phyloP scores from a whole-genome alignment of 2,888 invertebrate species.

The Agrochola lychnidis region DNA sequence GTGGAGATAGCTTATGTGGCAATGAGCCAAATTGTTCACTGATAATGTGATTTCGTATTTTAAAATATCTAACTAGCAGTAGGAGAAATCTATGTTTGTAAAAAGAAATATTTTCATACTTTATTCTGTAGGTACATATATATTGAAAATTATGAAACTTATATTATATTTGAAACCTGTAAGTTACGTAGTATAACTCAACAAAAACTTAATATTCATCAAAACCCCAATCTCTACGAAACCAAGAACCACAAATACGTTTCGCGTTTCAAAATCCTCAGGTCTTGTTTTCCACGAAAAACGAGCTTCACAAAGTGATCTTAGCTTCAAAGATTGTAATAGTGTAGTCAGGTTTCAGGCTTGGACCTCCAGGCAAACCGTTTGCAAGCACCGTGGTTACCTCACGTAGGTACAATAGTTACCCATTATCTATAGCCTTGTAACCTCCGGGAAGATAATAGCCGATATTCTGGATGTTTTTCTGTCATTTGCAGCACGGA shows the following conservation, averaged over 20 bases:
- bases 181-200: neutral
- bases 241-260: neutral
- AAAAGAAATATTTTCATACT: neutral
- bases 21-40: conserved; percentile 4
- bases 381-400: conserved; percentile 13
- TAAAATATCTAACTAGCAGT: neutral
- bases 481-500: conserved; percentile 35
- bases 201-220: conserved; percentile 13
- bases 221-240: conserved; percentile 4
- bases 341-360: neutral
- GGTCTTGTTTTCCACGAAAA: conserved; percentile 3
- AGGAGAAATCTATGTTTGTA: neutral
- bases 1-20: conserved; percentile 4
- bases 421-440: conserved; percentile 16
- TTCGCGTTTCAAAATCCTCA: conserved; percentile 24
- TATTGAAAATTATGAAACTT: neutral
- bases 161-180: neutral
- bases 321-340: conserved; percentile 25
- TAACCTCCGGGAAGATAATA: conserved; percentile 25
- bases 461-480: conserved; percentile 39
- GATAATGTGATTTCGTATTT: neutral
- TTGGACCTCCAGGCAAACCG: conserved; percentile 10
- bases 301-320: neutral
- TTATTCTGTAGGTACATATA: neutral
- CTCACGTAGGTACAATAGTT: conserved; percentile 11